Conservation (phyloP, 2,888 invertebrate genomes). For the Trypoxylon attenuatum region DNA sequence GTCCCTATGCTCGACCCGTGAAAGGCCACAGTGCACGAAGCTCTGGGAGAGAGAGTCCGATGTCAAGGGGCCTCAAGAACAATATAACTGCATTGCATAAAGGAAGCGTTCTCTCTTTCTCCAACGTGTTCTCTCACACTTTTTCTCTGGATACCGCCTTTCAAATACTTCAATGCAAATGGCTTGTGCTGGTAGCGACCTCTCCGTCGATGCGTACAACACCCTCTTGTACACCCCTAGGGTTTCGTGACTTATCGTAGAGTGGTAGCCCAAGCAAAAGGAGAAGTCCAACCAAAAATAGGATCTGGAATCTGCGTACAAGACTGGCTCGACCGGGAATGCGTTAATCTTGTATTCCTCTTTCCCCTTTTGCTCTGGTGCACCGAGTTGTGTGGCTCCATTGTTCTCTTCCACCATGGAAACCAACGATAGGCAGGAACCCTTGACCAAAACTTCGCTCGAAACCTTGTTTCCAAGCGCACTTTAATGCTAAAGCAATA, state of each 20-base stretch:
- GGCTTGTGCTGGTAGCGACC: slow-evolving; percentile 14
- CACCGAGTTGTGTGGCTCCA: neutral
- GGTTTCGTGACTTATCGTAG: slow-evolving; percentile 7
- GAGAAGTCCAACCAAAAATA: neutral
- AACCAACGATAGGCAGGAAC: too few relatives aligned
- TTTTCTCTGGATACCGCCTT: too few relatives aligned
- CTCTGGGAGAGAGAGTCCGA: slow-evolving; percentile 23
- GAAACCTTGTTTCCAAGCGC: too few relatives aligned
- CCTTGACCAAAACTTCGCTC: too few relatives aligned
- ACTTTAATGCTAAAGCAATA: too few relatives aligned
- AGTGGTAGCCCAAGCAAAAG: slow-evolving; percentile 5
- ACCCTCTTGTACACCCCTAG: neutral
- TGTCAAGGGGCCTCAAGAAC: slow-evolving; percentile 43
- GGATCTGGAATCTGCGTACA: neutral
- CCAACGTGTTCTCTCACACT: too few relatives aligned
- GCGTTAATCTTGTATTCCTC: neutral
- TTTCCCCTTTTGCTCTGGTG: too few relatives aligned
- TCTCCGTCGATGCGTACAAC: slow-evolving; percentile 1
- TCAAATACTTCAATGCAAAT: slow-evolving; percentile 45
- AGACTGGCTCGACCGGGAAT: neutral
- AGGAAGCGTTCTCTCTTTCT: slow-evolving; percentile 18
- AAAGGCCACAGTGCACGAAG: slow-evolving; percentile 21
- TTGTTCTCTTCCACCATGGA: neutral
- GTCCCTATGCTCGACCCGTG: too few relatives aligned
- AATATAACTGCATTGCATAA: slow-evolving; percentile 41